A percentile compares a stretch with the other conserved stretches of the same genome.
Conservation (phyloP, 1,140 invertebrate genomes). For the Tetramorium alpestre region DNA sequence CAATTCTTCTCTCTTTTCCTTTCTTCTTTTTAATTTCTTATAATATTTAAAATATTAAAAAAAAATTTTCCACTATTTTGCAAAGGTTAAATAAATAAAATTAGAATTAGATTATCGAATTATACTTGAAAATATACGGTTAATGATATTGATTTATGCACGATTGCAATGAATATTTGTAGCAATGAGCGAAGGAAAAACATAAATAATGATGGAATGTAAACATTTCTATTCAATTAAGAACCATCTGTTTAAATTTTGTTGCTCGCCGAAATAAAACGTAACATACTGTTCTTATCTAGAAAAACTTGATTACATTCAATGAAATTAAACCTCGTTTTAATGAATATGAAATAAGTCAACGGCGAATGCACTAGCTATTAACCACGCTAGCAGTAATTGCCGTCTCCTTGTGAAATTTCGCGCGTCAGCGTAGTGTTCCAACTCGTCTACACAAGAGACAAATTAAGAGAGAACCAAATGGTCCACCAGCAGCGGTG, state of each 20-base stretch:
- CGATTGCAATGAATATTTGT: neutral
- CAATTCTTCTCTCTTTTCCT: neutral
- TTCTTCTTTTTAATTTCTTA: neutral
- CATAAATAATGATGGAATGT: neutral
- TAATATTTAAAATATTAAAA: neutral
- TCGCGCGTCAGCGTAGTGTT: slow-evolving; percentile 30
- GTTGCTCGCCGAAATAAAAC: neutral
- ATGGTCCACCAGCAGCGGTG: neutral
- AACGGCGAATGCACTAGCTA: slow-evolving; percentile 31
- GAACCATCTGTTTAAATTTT: neutral
- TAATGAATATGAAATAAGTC: slow-evolving; percentile 60
- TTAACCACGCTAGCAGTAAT: slow-evolving; percentile 62
- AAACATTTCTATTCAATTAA: neutral
- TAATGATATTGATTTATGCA: neutral
- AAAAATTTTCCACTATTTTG: neutral
- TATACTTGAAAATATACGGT: neutral
- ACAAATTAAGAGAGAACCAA: slow-evolving; percentile 61
- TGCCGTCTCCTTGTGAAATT: slow-evolving; percentile 62
- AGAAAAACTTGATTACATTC: slow-evolving; percentile 38
- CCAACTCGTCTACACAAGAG: slow-evolving; percentile 34
- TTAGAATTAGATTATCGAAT: neutral
- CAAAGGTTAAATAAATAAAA: neutral
- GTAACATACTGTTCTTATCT: neutral
- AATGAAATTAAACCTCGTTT: slow-evolving; percentile 39
- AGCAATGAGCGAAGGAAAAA: neutral